Evolutionary conservation across 1,140 invertebrate genomes (phyloP).

Genomic region (Thalassaphorura encarpata): DNA sequence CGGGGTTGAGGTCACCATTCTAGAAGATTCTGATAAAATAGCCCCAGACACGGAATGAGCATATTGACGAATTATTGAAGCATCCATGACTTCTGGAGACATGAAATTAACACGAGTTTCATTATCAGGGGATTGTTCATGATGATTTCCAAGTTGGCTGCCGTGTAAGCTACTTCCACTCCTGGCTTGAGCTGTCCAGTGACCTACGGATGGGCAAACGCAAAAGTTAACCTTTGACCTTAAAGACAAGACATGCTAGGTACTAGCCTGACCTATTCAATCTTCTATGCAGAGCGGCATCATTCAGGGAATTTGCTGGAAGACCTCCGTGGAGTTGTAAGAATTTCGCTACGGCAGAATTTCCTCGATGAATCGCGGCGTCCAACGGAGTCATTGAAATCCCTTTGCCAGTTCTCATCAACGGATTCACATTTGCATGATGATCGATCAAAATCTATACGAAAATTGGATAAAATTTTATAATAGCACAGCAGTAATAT

Average conservation of each 20-base stretch:
- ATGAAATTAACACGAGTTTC: constrained; percentile 5
- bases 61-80: constrained; percentile 7
- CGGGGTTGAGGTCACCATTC: constrained; percentile 5
- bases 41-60: background rate
- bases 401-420: constrained; percentile 71
- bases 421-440: constrained; percentile 66
- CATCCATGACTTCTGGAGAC: constrained; percentile 18
- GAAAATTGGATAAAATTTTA: background rate
- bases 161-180: constrained; percentile 18
- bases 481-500: background rate
- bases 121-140: constrained; percentile 18
- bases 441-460: constrained; percentile 60
- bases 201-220: constrained; percentile 12
- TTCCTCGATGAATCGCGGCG: constrained; percentile 75
- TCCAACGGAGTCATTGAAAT: constrained; percentile 78
- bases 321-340: constrained; percentile 80
- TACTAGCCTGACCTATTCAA: constrained; percentile 14
- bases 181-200: constrained; percentile 18
- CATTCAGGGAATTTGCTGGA: constrained; percentile 55
- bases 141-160: constrained; percentile 8
- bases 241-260: background rate
- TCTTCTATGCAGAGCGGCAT: constrained; percentile 30
- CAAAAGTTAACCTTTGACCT: background rate
- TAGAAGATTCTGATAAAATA: background rate
- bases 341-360: constrained; percentile 78